Evolutionary conservation across 2,113 vertebrate genomes (phyloP), one percentile per base, ranked within the genome.

Genomic region (Diphyllodes magnificus): DNA sequence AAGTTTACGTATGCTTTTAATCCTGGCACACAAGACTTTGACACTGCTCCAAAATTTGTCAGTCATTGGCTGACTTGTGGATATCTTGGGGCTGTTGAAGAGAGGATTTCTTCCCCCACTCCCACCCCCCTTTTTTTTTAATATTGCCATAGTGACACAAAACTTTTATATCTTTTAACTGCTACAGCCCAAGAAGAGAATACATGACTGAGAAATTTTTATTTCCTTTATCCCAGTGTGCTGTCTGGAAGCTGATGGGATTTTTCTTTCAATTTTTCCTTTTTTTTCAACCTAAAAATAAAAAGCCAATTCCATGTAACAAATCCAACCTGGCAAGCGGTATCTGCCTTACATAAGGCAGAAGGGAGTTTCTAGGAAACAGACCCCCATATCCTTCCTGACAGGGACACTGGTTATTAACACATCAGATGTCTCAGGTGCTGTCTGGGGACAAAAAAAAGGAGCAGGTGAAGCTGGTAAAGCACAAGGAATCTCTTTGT

Each of bases 1-100:
- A 95, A 97, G 90, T 88, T 95, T 92, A 90, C 82, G 82, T 96
- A 45, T 94, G 95, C 93, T 96, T 94, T 92, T 93, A 96, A 95
- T 93, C 88, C 92, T 95, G 94, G 90, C 93, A 94, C 39, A 9
- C 87, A 80, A 63, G 65, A 27, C 84, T 92, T 86, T 81, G 94
- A 90, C 94, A 68, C 59, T 15, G 51, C 79, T 94, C 93, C 96
- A 97, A 0, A 75, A 81, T 96, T 88, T 95, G 94, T 96, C 76
- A 96, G 59, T 82, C 87, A 37, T 83, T 95, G 95, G 88, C 94
- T 92, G 94, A 50, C 76, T 95, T 37, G 56, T 83, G 53, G 82
- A 92, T 90, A 53, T 92, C 80, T 92, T 70, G 92, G 64, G 91
- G 88, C 93, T 95, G 92, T 66, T 86, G 76, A 93, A 71, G 63